Percentiles rank a stretch among this genome's conserved stretches.
Conservation (phyloP, 2,797 vertebrate genomes). For the Oryzias sinensis region DNA sequence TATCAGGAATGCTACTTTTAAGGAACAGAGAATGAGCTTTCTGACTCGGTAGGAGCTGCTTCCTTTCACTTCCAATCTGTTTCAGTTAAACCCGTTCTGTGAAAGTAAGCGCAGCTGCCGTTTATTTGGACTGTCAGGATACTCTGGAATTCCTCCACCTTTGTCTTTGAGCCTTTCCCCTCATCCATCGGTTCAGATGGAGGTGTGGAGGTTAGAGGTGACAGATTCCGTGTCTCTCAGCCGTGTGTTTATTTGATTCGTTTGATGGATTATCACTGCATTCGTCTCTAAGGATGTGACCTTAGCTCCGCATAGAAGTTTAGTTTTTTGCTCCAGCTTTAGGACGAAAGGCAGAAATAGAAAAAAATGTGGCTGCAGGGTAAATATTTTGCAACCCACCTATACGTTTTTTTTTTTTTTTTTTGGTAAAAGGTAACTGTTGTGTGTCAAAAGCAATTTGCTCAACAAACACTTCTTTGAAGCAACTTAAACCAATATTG, state of each 20-base stretch:
- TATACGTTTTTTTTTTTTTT: constrained; percentile 15
- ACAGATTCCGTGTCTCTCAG: constrained; percentile 30
- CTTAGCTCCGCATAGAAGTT: constrained; percentile 11
- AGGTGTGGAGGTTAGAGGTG: constrained; percentile 51
- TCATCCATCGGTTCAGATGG: constrained; percentile 39
- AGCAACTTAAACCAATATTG: constrained; percentile 36
- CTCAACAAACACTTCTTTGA: constrained; percentile 5
- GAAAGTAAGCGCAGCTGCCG: constrained; percentile 2
- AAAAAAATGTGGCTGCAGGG: background rate
- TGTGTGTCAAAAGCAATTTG: constrained; percentile 7
- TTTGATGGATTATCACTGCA: constrained; percentile 43
- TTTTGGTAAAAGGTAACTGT: constrained; percentile 11
- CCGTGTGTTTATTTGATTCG: constrained; percentile 27
- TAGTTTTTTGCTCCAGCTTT: constrained; percentile 3
- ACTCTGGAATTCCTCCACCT: constrained; percentile 50
- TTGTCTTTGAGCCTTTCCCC: constrained; percentile 38
- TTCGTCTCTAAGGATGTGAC: constrained; percentile 24
- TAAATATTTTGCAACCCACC: constrained; percentile 5
- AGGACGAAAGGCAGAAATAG: background rate
- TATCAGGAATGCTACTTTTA: constrained; percentile 6
- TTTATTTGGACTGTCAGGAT: constrained; percentile 36
- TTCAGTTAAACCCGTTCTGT: background rate
- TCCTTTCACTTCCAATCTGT: constrained; percentile 6
- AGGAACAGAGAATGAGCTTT: constrained; percentile 1
- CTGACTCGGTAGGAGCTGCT: background rate